These are phyloP conservation scores for Diplogasteroides magnus DNA, from an alignment of 1,140 invertebrate species.

Conservation along the genomic window DNA sequence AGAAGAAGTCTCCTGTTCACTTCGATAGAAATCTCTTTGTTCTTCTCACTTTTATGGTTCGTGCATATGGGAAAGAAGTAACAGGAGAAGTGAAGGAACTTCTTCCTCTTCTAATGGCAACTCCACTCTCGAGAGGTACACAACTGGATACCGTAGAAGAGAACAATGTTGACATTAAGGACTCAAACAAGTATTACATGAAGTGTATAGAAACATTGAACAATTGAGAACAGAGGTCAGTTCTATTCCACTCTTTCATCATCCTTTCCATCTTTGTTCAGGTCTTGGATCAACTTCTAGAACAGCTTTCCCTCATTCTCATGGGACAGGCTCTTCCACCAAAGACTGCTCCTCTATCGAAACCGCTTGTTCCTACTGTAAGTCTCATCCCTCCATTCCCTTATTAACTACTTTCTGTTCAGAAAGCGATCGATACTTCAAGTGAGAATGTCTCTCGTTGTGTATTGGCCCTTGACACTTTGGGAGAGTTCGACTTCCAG, in stretches of 20 bases:
- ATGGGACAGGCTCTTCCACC: constrained; percentile 8
- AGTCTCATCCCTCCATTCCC: too few species aligned
- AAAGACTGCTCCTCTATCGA: constrained; percentile 16
- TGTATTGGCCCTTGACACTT: constrained; percentile 82
- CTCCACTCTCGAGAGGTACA: constrained; percentile 68
- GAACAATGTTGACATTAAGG: constrained; percentile 56
- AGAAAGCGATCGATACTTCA: background rate
- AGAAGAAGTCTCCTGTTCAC: background rate
- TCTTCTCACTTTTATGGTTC: constrained; percentile 56
- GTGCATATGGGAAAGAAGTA: constrained; percentile 74
- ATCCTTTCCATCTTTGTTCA: background rate
- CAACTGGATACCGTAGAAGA: background rate
- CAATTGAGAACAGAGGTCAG: constrained; percentile 80
- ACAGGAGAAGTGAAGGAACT: constrained; percentile 72
- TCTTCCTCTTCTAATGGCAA: constrained; percentile 79
- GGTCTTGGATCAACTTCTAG: constrained; percentile 69
- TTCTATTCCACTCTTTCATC: too few species aligned
- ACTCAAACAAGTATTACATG: constrained; percentile 79
- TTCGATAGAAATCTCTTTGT: background rate
- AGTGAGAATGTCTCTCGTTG: background rate
- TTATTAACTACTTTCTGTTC: constrained; percentile 1
- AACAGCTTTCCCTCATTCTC: constrained; percentile 69
- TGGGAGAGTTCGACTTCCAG: constrained; percentile 94
- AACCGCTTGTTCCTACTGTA: background rate
- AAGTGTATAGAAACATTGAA: constrained; percentile 79